Evolutionary conservation across 1,140 invertebrate genomes (phyloP).

Genomic region (Lanistes nyassanus): DNA sequence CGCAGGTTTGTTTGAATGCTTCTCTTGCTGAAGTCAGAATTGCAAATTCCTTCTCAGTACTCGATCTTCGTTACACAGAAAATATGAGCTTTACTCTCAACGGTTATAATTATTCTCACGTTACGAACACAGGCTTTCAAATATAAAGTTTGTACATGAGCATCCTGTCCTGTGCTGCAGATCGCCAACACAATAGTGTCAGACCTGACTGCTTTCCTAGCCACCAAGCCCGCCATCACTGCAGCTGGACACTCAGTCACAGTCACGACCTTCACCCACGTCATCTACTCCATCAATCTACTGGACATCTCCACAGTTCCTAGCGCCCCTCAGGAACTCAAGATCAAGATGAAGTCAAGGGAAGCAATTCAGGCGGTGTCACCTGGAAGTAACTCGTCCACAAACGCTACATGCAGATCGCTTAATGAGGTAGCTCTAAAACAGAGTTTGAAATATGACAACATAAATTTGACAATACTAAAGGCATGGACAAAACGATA

Average conservation of each 20-base stretch:
- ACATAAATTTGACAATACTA: too few relatives aligned
- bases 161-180: neutral
- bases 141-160: neutral
- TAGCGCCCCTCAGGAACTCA: constrained; percentile 29
- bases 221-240: neutral
- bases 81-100: neutral
- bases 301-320: constrained; percentile 33
- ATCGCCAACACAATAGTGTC: neutral
- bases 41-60: neutral
- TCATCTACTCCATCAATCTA: constrained; percentile 24
- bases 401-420: constrained; percentile 29
- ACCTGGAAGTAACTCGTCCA: constrained; percentile 14
- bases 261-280: neutral
- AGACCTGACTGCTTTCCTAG: neutral
- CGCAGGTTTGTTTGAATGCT: too few relatives aligned
- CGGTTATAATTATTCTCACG: neutral
- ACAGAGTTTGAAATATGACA: too few relatives aligned
- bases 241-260: neutral
- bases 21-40: neutral
- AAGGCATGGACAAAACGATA: neutral
- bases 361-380: constrained; percentile 24
- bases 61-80: neutral
- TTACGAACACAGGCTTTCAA: neutral
- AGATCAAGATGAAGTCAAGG: constrained; percentile 28
- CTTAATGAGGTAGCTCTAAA: neutral